Base-by-base conservation (phyloP, 1,140 invertebrate species). In the Branchinecta lindahli region DNA sequence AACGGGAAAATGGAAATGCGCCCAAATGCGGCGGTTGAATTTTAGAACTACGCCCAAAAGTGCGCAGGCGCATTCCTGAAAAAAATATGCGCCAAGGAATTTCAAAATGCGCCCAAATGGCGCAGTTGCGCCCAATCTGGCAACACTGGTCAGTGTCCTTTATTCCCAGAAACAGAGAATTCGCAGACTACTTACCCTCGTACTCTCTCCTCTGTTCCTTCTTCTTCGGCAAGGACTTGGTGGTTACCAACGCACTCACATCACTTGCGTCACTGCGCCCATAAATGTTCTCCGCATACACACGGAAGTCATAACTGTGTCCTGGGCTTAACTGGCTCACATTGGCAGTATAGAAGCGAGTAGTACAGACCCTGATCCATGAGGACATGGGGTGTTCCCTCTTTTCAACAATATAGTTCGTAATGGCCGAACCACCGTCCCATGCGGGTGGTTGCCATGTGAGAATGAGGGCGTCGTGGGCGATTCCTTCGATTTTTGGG, bases 351-450 rank as follows among this genome's bases (percentile, higher is more conserved):
- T 88, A 93, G 77, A 96, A 91, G 78, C 83, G 87, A 8, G 95
- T 98, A 74, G 91, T 94, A 65, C 92, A 94, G 73, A 94, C 92
- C 70, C 93, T 84, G 71, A 96, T 92, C 97, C 97, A 99, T 73
- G 88, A 92, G 45, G 87, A 86, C 85, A 94, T 88, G 44, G 92
- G 92, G 75, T 89, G 88, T 80, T 99, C 91, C 46, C 92, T 83
- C 77, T 94, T 96, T 79, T 98, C 94, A 15, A 98, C 90, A 68
- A 95, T 79, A 75, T 98, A 97, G 76, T 93, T 95, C 21, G 92
- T 96, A 76, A 96, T 94, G 73, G 92, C 88, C 69, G 90, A 91
- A n/a, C 92, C 93, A 68, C 94, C 93, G 80, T 96, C 93, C 90
- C 92, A 95, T 7, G 88, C 72, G 73, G 83, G 83, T 65, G 91